A percentile compares a stretch with the other conserved stretches of the same genome.
phyloP scores from a whole-genome alignment of 2,888 invertebrate genomes.

The Hipparchia semele region DNA sequence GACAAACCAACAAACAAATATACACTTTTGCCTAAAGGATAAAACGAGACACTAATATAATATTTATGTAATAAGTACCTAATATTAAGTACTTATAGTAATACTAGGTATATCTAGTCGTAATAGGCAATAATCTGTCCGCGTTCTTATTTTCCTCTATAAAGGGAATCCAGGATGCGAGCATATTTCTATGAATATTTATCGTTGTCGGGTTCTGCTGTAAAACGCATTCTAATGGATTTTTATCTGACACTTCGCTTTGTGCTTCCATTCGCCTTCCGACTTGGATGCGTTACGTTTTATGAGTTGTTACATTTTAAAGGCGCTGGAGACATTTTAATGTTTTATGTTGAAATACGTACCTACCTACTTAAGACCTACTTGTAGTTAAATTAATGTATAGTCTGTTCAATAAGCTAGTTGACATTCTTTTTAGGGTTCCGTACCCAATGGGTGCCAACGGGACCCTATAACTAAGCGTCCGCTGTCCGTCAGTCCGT shows the following conservation, averaged over 20 bases:
- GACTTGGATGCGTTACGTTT: constrained; percentile 37
- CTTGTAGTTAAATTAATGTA: background rate
- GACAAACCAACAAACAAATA: too few relatives aligned
- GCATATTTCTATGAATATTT: constrained; percentile 79
- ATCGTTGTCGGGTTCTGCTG: constrained; percentile 68
- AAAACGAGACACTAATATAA: too few relatives aligned
- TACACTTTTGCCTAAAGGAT: too few relatives aligned
- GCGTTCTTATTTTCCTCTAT: constrained; percentile 78
- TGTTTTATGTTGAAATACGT: background rate
- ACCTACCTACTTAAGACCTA: too few relatives aligned
- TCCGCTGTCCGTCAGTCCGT: too few relatives aligned
- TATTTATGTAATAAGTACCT: too few relatives aligned
- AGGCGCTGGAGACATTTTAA: background rate
- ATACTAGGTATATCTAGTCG: background rate
- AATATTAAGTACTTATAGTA: too few relatives aligned
- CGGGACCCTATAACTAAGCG: too few relatives aligned
- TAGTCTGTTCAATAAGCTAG: too few relatives aligned
- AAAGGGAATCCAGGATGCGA: constrained; percentile 79
- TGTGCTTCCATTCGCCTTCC: constrained; percentile 38
- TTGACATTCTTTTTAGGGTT: too few relatives aligned
- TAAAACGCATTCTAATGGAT: constrained; percentile 77
- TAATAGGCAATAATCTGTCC: constrained; percentile 54
- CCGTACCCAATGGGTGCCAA: too few relatives aligned
- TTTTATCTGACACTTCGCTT: constrained; percentile 67
- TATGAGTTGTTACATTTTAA: constrained; percentile 29